These are phyloP conservation scores for Rutilus rutilus DNA, from an alignment of 2,113 vertebrate genomes.

Conservation along the genomic window DNA sequence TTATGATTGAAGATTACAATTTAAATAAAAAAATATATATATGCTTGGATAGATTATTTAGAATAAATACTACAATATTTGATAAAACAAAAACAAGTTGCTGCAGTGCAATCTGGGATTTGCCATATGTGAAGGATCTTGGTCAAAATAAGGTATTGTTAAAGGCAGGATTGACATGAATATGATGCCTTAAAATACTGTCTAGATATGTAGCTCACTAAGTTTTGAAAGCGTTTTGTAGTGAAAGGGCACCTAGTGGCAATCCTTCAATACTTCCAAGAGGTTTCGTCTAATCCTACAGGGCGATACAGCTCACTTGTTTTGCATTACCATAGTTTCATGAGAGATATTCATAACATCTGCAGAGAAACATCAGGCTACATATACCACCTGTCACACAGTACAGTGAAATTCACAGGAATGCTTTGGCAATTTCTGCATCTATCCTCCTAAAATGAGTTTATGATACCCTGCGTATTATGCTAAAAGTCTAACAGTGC, in stretches of 20 bases:
- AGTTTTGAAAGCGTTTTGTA: background rate
- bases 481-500: background rate
- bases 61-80: too few species aligned
- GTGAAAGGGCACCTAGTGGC: background rate
- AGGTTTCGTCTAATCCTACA: background rate
- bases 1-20: too few species aligned
- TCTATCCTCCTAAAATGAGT: background rate
- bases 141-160: background rate
- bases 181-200: background rate
- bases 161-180: background rate
- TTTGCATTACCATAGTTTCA: slow-evolving; percentile 5
- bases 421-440: background rate
- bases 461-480: background rate
- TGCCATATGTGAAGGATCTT: background rate
- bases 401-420: background rate
- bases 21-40: too few species aligned
- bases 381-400: slow-evolving; percentile 7
- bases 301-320: background rate
- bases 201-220: background rate
- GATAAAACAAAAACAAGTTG: background rate
- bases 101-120: background rate
- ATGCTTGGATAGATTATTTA: too few species aligned
- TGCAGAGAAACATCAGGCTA: slow-evolving; percentile 21
- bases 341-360: slow-evolving; percentile 31
- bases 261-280: background rate